Conservation (phyloP, 2,888 invertebrate species). For the Cephus pygmeus region DNA sequence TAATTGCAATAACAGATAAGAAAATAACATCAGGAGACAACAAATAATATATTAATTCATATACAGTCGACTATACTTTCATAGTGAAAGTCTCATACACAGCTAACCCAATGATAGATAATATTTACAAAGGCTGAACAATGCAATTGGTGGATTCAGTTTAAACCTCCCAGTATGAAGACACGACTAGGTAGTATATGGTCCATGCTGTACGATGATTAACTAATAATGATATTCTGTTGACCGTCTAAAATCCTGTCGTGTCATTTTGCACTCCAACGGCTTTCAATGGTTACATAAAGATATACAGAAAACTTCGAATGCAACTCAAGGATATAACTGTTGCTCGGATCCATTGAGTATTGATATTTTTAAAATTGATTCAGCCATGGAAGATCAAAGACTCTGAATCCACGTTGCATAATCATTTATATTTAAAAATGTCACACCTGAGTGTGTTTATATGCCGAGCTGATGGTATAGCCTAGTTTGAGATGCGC, state of each 20-base stretch:
- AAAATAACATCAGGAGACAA: background rate
- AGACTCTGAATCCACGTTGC: background rate
- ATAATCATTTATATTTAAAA: slow-evolving; percentile 11
- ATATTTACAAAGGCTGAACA: background rate
- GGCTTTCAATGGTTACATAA: background rate
- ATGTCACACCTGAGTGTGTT: slow-evolving; percentile 74
- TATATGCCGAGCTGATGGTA: slow-evolving; percentile 74
- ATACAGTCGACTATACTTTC: background rate
- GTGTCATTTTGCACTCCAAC: background rate
- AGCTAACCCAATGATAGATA: background rate
- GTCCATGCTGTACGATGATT: background rate
- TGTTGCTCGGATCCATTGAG: background rate
- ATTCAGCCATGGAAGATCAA: background rate
- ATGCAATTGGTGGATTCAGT: background rate
- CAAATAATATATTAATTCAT: background rate
- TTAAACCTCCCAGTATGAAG: background rate
- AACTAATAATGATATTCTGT: background rate
- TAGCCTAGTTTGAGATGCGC: slow-evolving; percentile 85
- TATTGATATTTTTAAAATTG: background rate
- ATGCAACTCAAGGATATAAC: background rate
- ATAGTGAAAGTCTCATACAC: background rate
- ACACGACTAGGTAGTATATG: background rate
- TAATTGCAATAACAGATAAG: background rate
- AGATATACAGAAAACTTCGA: background rate
- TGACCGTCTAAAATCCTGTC: background rate